Base-by-base conservation (phyloP, 2,797 vertebrate species). In the Lateolabrax maculatus region DNA sequence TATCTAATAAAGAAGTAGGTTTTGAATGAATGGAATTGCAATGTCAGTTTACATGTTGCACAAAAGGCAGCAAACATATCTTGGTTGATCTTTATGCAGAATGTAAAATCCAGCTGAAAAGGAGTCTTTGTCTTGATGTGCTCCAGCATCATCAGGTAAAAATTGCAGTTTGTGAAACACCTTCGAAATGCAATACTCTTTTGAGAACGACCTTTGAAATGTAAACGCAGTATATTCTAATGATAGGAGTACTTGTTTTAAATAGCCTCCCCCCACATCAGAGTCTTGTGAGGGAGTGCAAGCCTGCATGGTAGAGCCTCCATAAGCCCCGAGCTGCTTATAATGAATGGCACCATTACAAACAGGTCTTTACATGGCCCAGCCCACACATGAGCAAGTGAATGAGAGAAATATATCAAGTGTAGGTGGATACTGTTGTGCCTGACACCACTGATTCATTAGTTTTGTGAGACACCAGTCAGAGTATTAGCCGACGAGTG, bases 301-400 rank as follows among this genome's bases (percentile, higher is more conserved):
- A 55, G 60, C 58, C 60, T 51, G n/a, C 34, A 48, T 58, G 52
- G 13, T 43, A 51, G 34, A 67, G 62, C 58, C 34, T 53, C 57
- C 65, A 68, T 84, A 66, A 75, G 60, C 36, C 27, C 48, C 16
- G 16, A 65, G 81, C 71, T 71, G 62, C 57, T 53, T 48, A 58
- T 58, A 58, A 56, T 83, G 71, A 85, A 85, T 72, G 62, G 55
- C 4, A 7, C 56, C 67, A 72, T 74, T 70, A 85, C 71, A 87
- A 81, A 86, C 76, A 49, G 70, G 68, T 71, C 71, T 74, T 88
- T 75, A 71, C 84, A 74, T 34, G 51, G 61, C 44, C 27, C 43
- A 15, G 63, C 86, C 78, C 71, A 88, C 84, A 79, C 84, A 64
- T 19, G 48, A 81, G 52, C 39, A 65, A 77, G 60, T 87, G 77